Evolutionary conservation across 1,140 invertebrate species (phyloP).

Genomic region (Pseudomyrmex cubaensis): DNA sequence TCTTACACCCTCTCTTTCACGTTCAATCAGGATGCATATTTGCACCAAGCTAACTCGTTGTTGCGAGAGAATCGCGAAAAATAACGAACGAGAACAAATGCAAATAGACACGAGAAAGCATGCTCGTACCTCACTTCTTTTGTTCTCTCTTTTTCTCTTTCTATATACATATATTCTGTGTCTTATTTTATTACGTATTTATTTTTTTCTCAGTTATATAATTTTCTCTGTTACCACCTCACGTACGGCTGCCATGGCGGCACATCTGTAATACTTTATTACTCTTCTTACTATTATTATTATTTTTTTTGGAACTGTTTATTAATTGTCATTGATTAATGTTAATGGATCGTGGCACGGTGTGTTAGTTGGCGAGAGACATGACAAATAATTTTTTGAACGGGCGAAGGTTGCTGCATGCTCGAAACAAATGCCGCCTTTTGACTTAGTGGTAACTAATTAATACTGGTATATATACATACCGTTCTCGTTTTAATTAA

Average conservation of each 20-base stretch:
- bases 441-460: conserved; percentile 84
- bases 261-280: conserved; percentile 57
- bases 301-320: conserved; percentile 78
- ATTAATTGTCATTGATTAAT: conserved; percentile 83
- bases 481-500: conserved; percentile 64
- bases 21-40: conserved; percentile 42
- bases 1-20: conserved; percentile 27
- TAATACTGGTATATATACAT: conserved; percentile 73
- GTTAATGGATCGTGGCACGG: conserved; percentile 84
- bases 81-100: conserved; percentile 41
- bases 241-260: conserved; percentile 68
- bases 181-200: neutral
- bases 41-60: conserved; percentile 45
- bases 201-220: neutral
- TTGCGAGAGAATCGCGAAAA: conserved; percentile 16
- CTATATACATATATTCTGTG: conserved; percentile 22
- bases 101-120: conserved; percentile 48
- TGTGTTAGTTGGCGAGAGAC: conserved; percentile 84
- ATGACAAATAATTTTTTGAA: conserved; percentile 76
- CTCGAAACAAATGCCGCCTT: conserved; percentile 80
- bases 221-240: conserved; percentile 27
- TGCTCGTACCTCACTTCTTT: conserved; percentile 27
- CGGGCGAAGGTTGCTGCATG: conserved; percentile 84
- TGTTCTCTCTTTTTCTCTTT: neutral
- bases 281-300: conserved; percentile 51